Base-by-base conservation (phyloP, 2,888 invertebrate genomes). In the Dasysyrphus tricinctus region DNA sequence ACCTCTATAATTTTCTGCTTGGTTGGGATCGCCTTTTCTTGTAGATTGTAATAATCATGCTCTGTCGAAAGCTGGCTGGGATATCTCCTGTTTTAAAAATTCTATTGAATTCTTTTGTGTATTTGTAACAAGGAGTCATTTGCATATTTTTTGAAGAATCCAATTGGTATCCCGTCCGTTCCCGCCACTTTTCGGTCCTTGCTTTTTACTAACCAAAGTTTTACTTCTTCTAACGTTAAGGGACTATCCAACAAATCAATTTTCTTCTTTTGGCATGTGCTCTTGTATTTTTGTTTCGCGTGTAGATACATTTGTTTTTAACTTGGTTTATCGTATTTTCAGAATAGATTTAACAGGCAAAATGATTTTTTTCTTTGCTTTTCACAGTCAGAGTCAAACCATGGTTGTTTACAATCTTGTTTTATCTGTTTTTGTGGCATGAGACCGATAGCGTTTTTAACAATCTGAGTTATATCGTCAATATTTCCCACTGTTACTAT, bases 91-190 rank as follows among this genome's bases (percentile, higher is more conserved):
- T 57, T 72, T 42, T 44, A 32, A 57, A 57, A 7, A 57, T 44
- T 6, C n/a, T 4, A 16, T 57, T 44, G 12, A 57, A 57, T 19
- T 42, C 19, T n/a, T 32, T 19, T 2, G 47, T 34, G 2, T 4
- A 54, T 32, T n/a, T 54, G 16, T 44, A 56, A 16, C 7, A 56
- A 9, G 9, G 11, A 14, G 7, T 70, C 29, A 32, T 47, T 73
- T 19, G 44, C 51, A 39, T 49, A 61, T 39, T 61, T 59, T n/a
- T n/a, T n/a, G 47, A 44, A 57, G 14, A 72, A 37, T 34, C 59
- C 57, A 16, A 44, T 24, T 34, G 57, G 57, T 44, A 34, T 72
- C 1, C 42, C 49, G 12, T 59, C 59, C 19, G 37, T 69, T 24
- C 54, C 69, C 24, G 59, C 47, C 2, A 37, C 49, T 59, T 73